These are phyloP conservation scores for Dysmachus trigonus DNA, from an alignment of 2,888 invertebrate species.

Conservation along the genomic window DNA sequence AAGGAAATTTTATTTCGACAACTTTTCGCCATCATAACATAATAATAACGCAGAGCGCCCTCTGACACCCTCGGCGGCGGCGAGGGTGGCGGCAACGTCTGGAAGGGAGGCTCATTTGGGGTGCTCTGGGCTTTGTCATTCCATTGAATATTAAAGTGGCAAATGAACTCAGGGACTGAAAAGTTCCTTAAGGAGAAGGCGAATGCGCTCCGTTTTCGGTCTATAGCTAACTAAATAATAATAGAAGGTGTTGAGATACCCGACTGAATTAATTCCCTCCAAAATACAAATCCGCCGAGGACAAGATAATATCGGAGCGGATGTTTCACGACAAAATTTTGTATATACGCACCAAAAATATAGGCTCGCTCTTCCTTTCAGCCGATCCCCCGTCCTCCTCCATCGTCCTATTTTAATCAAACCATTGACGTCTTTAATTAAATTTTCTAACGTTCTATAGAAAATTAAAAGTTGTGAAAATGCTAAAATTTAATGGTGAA, in stretches of 20 bases:
- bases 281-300: neutral
- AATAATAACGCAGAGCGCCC: neutral
- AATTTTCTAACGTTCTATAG: constrained; percentile 14
- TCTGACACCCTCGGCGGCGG: neutral
- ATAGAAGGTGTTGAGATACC: neutral
- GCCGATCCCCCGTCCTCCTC: neutral
- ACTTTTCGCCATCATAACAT: neutral
- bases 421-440: constrained; percentile 41
- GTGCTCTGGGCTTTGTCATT: neutral
- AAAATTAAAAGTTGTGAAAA: constrained; percentile 37
- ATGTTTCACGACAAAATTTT: neutral
- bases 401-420: constrained; percentile 22
- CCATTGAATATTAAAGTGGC: constrained; percentile 36
- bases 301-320: neutral
- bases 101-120: neutral
- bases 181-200: neutral
- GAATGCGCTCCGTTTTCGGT: neutral
- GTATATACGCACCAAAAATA: neutral
- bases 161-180: constrained; percentile 35
- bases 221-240: neutral
- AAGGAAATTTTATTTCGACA: neutral
- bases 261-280: constrained; percentile 13
- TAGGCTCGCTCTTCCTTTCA: neutral
- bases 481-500: constrained; percentile 21
- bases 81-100: neutral